Percentiles rank a stretch among this genome's conserved stretches.
Evolutionary conservation across 1,140 invertebrate species (phyloP).

Genomic region (Caenorhabditis briggsae): DNA sequence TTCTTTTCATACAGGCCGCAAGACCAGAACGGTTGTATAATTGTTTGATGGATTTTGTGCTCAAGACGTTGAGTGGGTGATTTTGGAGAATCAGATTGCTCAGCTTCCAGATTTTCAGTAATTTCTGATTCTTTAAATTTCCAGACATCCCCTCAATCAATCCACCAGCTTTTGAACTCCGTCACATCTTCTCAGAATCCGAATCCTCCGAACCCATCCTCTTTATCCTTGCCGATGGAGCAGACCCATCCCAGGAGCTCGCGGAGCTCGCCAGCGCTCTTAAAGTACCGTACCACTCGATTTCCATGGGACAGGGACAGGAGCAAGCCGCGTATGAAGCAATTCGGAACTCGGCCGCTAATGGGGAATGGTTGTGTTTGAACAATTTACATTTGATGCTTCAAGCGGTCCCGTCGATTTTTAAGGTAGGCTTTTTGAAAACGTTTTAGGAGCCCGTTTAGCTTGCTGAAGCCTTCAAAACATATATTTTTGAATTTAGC

Average conservation of each 20-base stretch:
- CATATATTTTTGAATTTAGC: too few relatives aligned
- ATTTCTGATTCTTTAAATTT: slow-evolving; percentile 67
- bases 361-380: slow-evolving; percentile 85
- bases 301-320: slow-evolving; percentile 86
- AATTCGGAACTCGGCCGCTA: slow-evolving; percentile 80
- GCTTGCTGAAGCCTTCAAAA: too few relatives aligned
- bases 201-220: slow-evolving; percentile 82
- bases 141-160: slow-evolving; percentile 81
- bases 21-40: slow-evolving; percentile 86
- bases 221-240: slow-evolving; percentile 84
- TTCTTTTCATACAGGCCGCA: slow-evolving; percentile 87
- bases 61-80: slow-evolving; percentile 77
- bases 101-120: not conserved
- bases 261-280: slow-evolving; percentile 82
- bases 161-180: slow-evolving; percentile 82
- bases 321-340: slow-evolving; percentile 81
- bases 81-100: not conserved
- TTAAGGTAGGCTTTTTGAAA: slow-evolving; percentile 81
- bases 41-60: slow-evolving; percentile 84
- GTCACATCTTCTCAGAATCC: slow-evolving; percentile 82
- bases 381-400: slow-evolving; percentile 91
- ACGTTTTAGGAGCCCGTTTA: too few relatives aligned
- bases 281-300: slow-evolving; percentile 79
- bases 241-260: slow-evolving; percentile 85
- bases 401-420: slow-evolving; percentile 84